Evolutionary conservation across 2,888 invertebrate species (phyloP).

Genomic region (Trichopria drosophilae): DNA sequence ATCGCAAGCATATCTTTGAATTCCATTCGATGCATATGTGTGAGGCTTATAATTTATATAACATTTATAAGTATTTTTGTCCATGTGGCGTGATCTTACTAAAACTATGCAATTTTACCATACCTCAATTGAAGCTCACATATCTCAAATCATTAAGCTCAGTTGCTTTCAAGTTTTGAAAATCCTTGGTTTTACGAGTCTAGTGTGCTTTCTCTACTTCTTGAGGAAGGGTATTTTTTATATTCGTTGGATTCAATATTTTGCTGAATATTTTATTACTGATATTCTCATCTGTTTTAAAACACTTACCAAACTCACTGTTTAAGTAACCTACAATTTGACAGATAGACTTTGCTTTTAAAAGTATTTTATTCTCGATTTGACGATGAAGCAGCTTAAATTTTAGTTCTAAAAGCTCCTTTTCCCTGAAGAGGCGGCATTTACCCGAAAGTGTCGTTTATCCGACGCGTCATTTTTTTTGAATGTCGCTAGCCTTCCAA

Average conservation of each 20-base stretch:
- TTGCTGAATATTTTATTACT: constrained; percentile 6
- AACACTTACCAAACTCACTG: constrained; percentile 31
- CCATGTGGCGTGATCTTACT: constrained; percentile 31
- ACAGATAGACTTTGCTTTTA: constrained; percentile 18
- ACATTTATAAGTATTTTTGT: constrained; percentile 28
- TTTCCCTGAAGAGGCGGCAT: no score
- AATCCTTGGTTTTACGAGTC: constrained; percentile 24
- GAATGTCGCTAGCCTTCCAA: no score
- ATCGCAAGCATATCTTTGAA: constrained; percentile 31
- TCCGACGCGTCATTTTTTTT: no score
- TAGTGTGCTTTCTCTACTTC: constrained; percentile 6
- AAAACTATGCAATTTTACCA: constrained; percentile 30
- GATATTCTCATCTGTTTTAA: constrained; percentile 9
- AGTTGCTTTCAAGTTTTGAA: constrained; percentile 32
- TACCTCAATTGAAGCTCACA: constrained; percentile 29
- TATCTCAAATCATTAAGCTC: constrained; percentile 25
- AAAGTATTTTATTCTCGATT: constrained; percentile 32
- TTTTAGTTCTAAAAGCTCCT: constrained; percentile 31
- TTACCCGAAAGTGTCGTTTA: no score
- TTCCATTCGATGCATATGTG: constrained; percentile 22
- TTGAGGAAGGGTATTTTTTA: constrained; percentile 13
- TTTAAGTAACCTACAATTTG: constrained; percentile 27
- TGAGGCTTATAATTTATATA: constrained; percentile 28
- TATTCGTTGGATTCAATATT: background rate
- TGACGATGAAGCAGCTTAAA: constrained; percentile 31